Evolutionary conservation across 2,797 vertebrate genomes (phyloP), one percentile per base, ranked within the genome.

Genomic region (Tachyglossus aculeatus): DNA sequence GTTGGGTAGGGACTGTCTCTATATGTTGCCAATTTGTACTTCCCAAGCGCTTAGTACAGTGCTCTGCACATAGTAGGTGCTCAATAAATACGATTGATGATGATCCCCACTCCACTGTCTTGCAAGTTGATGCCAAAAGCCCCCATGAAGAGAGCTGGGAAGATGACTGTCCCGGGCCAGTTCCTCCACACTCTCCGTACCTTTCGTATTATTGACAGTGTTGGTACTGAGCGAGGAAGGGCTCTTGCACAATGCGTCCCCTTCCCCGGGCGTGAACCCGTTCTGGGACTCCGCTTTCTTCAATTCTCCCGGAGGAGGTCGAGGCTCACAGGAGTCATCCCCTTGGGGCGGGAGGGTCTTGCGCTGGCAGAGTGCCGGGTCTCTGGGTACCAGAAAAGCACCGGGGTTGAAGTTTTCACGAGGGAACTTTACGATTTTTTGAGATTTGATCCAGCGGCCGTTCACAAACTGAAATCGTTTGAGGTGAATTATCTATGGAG

Each of bases 391-490:
- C 91, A 99, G 90, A 87, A 99, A 99, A 77, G 96, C 96, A 89
- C 96, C 95, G 52, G 98, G 97, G 87, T 99, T 96, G 83, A 99
- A 99, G 56, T 81, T 95, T 88, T 96, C 94, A 39, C 94, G 78
- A 18, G 97, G 98, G 78, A 99, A 99, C 89, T 99, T 98, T 48
- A 99, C 98, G 5, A 99, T 99, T 92, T 99, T 99, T 90, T 99
- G 98, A 48, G 98, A 99, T 83, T 99, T 99, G 88, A 99, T 99
- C 98, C 98, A 99, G 74, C 98, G 97, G 1, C 96, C 97, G 1
- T 99, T 99, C 47, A 99, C 98, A 1, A 99, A 98, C 79, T 99
- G 98, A 87, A 99, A 99, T 74, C 97, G 95, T 88, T 99, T 99
- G 83, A 99, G 91, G 86, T 99, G 98, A 82, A 99, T 96, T 67